Conservation (phyloP, 2,797 vertebrate genomes). For the Diplodus puntazzo region DNA sequence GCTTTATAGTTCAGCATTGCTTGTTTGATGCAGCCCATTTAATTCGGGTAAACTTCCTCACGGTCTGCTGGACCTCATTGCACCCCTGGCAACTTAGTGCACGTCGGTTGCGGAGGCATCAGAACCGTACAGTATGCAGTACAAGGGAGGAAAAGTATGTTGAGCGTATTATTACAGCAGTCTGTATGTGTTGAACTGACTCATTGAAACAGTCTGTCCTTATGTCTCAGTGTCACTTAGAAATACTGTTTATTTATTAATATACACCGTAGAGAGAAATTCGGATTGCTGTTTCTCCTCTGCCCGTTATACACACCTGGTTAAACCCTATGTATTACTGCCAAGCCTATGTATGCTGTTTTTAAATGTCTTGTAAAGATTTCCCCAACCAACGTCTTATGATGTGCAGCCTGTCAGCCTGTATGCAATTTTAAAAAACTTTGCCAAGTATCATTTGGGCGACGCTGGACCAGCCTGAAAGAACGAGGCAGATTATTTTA, state of each 20-base stretch:
- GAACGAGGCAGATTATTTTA: slow-evolving; percentile 8
- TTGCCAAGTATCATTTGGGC: neutral
- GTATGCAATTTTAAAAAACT: slow-evolving; percentile 2
- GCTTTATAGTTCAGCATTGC: slow-evolving; percentile 30
- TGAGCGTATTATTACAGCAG: neutral
- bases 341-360: neutral
- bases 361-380: slow-evolving; percentile 12
- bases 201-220: neutral
- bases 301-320: neutral
- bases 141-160: neutral
- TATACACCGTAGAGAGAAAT: neutral
- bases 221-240: neutral
- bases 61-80: slow-evolving; percentile 45
- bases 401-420: slow-evolving; percentile 29
- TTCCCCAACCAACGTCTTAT: slow-evolving; percentile 16
- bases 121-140: slow-evolving; percentile 8
- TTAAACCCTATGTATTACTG: neutral
- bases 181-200: slow-evolving; percentile 1
- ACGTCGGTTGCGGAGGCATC: slow-evolving; percentile 17
- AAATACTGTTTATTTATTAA: slow-evolving; percentile 7
- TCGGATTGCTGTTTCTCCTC: neutral
- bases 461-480: slow-evolving; percentile 18
- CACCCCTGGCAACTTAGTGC: slow-evolving; percentile 32
- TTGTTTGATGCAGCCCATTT: slow-evolving; percentile 58
- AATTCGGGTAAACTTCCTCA: slow-evolving; percentile 47